Percentiles rank a stretch among this genome's conserved stretches.
phyloP scores from a whole-genome alignment of 2,888 invertebrate genomes.

The Girardia tigrina region DNA sequence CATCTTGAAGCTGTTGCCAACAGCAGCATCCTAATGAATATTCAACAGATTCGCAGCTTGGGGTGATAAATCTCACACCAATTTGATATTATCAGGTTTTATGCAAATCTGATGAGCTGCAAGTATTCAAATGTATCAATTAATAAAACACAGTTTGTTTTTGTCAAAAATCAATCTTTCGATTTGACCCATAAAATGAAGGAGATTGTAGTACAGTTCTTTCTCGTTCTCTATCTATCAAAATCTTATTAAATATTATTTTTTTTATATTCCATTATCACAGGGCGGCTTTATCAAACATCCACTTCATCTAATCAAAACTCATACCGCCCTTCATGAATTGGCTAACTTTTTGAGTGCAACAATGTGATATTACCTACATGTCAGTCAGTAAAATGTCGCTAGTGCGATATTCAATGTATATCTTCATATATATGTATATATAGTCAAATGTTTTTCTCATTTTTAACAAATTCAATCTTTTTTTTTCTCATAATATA shows the following conservation, averaged over 20 bases:
- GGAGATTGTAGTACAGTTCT: not conserved
- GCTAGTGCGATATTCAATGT: too few species aligned
- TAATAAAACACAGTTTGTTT: not conserved
- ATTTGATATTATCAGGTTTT: not conserved
- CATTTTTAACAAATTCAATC: too few species aligned
- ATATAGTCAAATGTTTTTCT: too few species aligned
- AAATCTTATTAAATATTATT: too few species aligned
- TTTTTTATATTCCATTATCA: too few species aligned
- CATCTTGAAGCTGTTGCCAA: constrained; percentile 19
- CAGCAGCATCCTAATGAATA: constrained; percentile 17
- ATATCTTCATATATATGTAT: too few species aligned
- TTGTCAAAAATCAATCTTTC: too few species aligned
- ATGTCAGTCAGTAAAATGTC: too few species aligned
- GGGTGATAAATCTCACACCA: constrained; percentile 18
- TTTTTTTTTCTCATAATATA: too few species aligned
- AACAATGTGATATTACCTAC: not conserved
- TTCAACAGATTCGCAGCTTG: not conserved
- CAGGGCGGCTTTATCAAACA: constrained; percentile 17
- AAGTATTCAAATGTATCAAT: not conserved
- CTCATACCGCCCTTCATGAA: constrained; percentile 9
- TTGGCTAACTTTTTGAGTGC: not conserved
- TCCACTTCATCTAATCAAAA: constrained; percentile 14
- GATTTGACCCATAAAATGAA: not conserved
- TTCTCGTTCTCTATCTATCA: not conserved
- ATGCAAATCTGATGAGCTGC: constrained; percentile 13